phyloP scores from a whole-genome alignment of 1,140 invertebrate species.

The Sitophilus oryzae region DNA sequence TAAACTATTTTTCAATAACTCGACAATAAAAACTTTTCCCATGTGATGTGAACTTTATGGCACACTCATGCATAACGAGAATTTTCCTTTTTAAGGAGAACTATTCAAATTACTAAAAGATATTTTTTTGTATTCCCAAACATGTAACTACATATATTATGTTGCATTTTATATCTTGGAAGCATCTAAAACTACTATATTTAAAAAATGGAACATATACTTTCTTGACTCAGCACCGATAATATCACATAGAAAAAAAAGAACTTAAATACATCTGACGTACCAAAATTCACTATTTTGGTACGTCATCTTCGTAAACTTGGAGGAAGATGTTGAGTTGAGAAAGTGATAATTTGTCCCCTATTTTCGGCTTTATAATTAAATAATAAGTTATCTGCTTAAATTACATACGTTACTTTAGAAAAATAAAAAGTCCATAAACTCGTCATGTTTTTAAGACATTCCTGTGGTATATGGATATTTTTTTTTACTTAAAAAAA shows the following conservation, averaged over 20 bases:
- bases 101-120: too few species aligned
- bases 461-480: too few species aligned
- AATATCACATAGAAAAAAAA: conserved; percentile 31
- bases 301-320: too few species aligned
- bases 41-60: too few species aligned
- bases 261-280: conserved; percentile 18
- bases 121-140: too few species aligned
- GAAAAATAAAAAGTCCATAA: conserved; percentile 8
- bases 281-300: conserved; percentile 24
- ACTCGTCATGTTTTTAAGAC: too few species aligned
- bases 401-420: conserved; percentile 24
- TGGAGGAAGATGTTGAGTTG: conserved; percentile 9
- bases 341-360: conserved; percentile 24
- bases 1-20: too few species aligned
- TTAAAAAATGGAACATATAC: conserved; percentile 11
- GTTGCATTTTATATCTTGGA: conserved; percentile 13
- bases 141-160: too few species aligned
- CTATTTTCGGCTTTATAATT: conserved; percentile 14
- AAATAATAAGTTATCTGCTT: conserved; percentile 27
- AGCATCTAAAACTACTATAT: conserved; percentile 18
- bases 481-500: neutral
- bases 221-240: conserved; percentile 21
- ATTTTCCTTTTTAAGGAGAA: conserved; percentile 2
- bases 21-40: too few species aligned
- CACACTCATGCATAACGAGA: too few species aligned